phyloP scores from a whole-genome alignment of 1,140 invertebrate genomes.

The Nixonia krombeini region DNA sequence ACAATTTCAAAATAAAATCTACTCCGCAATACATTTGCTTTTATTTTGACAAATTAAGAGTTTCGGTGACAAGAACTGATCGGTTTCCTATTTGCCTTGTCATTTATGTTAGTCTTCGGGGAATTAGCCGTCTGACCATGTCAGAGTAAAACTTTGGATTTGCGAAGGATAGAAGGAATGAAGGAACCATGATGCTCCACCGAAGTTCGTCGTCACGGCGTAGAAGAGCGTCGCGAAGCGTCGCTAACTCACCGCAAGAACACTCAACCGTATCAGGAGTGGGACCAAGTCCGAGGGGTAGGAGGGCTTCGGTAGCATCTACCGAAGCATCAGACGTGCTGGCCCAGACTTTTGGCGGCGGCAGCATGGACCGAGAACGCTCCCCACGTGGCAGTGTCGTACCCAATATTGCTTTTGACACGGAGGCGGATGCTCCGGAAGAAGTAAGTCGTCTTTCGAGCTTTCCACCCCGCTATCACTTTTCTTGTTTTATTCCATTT shows the following conservation, averaged over 20 bases:
- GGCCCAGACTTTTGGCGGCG: conserved; percentile 43
- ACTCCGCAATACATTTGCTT: too few relatives aligned
- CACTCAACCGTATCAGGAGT: conserved; percentile 63
- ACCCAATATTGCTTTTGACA: conserved; percentile 65
- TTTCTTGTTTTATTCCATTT: too few relatives aligned
- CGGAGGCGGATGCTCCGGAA: conserved; percentile 55
- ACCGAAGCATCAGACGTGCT: conserved; percentile 58
- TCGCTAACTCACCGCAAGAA: conserved; percentile 76
- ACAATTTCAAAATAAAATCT: too few relatives aligned
- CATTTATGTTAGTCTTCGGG: too few relatives aligned
- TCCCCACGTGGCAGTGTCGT: conserved; percentile 69
- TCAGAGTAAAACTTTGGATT: conserved; percentile 1
- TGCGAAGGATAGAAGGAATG: not conserved
- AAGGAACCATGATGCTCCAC: conserved; percentile 73
- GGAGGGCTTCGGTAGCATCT: conserved; percentile 63
- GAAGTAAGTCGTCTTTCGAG: conserved; percentile 43
- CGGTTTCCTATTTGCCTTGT: too few relatives aligned
- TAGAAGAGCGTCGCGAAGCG: conserved; percentile 76
- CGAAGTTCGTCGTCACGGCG: conserved; percentile 78
- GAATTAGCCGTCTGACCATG: too few relatives aligned
- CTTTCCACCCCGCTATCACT: too few relatives aligned
- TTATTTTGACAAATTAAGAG: too few relatives aligned
- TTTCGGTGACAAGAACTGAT: too few relatives aligned
- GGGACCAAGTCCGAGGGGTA: conserved; percentile 42
- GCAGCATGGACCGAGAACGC: conserved; percentile 61